Evolutionary conservation across 2,888 invertebrate species (phyloP).

Genomic region (Rhorus exstirpatorius): DNA sequence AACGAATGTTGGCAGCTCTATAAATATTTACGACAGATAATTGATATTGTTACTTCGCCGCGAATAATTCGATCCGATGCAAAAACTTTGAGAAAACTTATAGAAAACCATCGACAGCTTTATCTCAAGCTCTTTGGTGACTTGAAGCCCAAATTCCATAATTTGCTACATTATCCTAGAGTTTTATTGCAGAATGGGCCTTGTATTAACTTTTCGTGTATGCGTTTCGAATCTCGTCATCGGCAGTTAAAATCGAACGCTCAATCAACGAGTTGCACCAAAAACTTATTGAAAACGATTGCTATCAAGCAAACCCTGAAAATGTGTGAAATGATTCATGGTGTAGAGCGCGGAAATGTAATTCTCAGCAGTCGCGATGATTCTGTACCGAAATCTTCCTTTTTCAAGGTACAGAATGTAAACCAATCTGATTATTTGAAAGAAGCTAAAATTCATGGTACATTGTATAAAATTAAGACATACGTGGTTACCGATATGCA

Average conservation of each 20-base stretch:
- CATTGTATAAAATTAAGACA: constrained; percentile 47
- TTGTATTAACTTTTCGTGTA: constrained; percentile 60
- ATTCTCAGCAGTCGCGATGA: not conserved
- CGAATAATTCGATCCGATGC: constrained; percentile 44
- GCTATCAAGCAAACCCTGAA: constrained; percentile 60
- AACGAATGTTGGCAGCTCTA: constrained; percentile 64
- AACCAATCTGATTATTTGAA: constrained; percentile 24
- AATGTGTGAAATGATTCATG: constrained; percentile 62
- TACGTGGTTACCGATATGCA: constrained; percentile 52
- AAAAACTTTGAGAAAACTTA: constrained; percentile 38
- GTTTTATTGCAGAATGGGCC: constrained; percentile 58
- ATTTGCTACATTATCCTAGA: constrained; percentile 59
- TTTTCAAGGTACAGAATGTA: constrained; percentile 2
- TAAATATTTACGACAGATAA: constrained; percentile 55
- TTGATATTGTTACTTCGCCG: constrained; percentile 61
- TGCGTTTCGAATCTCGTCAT: constrained; percentile 65
- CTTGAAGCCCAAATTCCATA: constrained; percentile 65
- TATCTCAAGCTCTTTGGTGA: constrained; percentile 53
- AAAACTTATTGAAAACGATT: constrained; percentile 61
- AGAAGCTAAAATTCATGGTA: constrained; percentile 44
- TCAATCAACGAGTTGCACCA: constrained; percentile 40
- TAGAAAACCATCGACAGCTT: constrained; percentile 30
- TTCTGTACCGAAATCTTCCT: no score
- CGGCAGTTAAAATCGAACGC: constrained; percentile 56
- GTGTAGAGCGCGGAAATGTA: constrained; percentile 16